These are phyloP conservation scores for Caenorhabditis panamensis DNA, from an alignment of 2,888 invertebrate species.

Conservation along the genomic window DNA sequence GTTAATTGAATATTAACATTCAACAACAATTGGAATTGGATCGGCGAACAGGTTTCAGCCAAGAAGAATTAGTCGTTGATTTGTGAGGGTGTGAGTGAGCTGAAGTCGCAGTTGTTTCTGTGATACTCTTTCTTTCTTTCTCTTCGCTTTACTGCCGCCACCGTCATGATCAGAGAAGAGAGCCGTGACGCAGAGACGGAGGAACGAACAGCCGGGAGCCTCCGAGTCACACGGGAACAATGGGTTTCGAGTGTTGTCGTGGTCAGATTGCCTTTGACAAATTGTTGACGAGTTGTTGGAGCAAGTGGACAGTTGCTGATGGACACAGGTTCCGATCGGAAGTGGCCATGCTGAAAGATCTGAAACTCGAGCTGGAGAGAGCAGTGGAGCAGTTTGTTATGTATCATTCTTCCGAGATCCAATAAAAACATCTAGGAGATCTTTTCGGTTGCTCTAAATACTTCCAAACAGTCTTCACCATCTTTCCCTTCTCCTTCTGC, in stretches of 20 bases:
- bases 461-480: too few relatives aligned
- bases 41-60: conserved; percentile 1
- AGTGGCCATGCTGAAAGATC: background rate
- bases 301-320: conserved; percentile 39
- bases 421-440: too few relatives aligned
- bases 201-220: conserved; percentile 27
- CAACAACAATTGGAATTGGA: conserved; percentile 46
- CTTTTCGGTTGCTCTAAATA: too few relatives aligned
- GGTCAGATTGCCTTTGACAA: conserved; percentile 40
- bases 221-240: conserved; percentile 19
- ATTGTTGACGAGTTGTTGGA: conserved; percentile 41
- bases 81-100: conserved; percentile 24
- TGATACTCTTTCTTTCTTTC: conserved; percentile 48
- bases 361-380: background rate
- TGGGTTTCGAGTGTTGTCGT: conserved; percentile 32
- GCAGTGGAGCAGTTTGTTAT: background rate
- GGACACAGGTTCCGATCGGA: background rate
- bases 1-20: conserved; percentile 32
- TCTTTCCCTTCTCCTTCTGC: too few relatives aligned
- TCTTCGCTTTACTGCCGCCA: conserved; percentile 19
- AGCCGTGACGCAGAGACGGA: background rate
- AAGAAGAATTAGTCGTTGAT: conserved; percentile 21
- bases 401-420: too few relatives aligned
- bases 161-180: conserved; percentile 1
- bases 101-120: conserved; percentile 56